Evolutionary conservation across 2,113 vertebrate species (phyloP).

Genomic region (Gavia stellata): DNA sequence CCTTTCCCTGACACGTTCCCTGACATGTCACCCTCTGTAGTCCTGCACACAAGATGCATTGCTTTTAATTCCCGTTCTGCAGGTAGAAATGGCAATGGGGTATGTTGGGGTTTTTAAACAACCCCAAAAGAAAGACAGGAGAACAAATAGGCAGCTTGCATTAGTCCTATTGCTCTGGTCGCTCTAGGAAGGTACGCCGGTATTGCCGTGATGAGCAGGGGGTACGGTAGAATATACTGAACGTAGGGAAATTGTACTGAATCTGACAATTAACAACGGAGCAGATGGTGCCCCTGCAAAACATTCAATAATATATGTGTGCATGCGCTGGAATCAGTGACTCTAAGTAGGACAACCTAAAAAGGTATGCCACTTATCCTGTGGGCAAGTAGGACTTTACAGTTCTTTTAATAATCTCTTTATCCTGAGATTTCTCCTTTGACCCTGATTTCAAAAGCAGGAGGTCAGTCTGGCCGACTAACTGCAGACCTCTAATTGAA

Average conservation of each 20-base stretch:
- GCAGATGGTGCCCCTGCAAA: constrained; percentile 44
- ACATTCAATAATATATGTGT: constrained; percentile 35
- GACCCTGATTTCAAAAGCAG: constrained; percentile 48
- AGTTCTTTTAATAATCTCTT: constrained; percentile 63
- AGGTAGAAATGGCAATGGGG: neutral
- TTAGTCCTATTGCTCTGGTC: neutral
- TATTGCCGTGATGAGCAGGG: neutral
- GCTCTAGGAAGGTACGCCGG: neutral
- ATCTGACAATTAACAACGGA: neutral
- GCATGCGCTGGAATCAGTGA: neutral
- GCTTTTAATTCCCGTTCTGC: neutral
- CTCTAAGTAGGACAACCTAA: constrained; percentile 64
- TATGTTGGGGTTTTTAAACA: neutral
- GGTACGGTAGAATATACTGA: neutral
- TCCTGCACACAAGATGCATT: neutral
- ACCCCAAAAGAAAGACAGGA: neutral
- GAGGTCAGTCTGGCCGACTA: neutral
- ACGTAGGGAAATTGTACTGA: neutral
- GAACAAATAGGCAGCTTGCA: fast-evolving
- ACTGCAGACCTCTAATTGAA: neutral
- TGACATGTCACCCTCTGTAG: neutral
- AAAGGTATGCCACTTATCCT: constrained; percentile 62
- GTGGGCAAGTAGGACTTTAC: constrained; percentile 49
- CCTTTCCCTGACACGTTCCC: neutral
- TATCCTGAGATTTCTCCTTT: constrained; percentile 42